Base-by-base conservation (phyloP, 2,888 invertebrate species). In the Marasmarcha lunaedactyla region DNA sequence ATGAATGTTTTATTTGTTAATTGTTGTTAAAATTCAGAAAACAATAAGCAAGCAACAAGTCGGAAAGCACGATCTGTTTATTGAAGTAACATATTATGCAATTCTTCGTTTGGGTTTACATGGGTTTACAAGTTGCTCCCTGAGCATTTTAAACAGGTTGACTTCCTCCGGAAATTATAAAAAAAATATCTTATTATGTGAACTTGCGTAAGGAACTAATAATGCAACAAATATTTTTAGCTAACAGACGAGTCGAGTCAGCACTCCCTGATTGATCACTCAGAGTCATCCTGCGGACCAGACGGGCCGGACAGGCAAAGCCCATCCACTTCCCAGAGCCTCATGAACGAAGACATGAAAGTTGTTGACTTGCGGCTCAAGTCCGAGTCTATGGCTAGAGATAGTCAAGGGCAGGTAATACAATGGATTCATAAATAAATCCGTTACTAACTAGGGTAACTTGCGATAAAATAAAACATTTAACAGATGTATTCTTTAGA, bases 361-460 rank as follows among this genome's bases (percentile, higher is more conserved):
- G 89, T 87, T n/a, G 89, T 90, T 42, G 90, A 90, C 70, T 79
- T 90, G 35, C 73, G 89, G 14, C 89, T 89, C 77, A 91, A 92
- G 57, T 83, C 88, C 34, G 86, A 88, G 60, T 71, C 77, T 42
- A 81, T 66, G 46, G 47, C 54, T 39, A 54, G 60, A 48, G 81
- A 61, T 54, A 49, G 55, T 1, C 55, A 60, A 42, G 50, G 55
- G 40, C 68, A 70, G 64, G 76, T 77, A 35, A 37, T 49, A 43
- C n/a, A n/a, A n/a, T 35, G 33, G 35, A 10, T 14, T n/a, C n/a
- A n/a, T n/a, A n/a, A n/a, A n/a, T n/a, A n/a, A n/a, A n/a, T n/a
- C n/a, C n/a, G n/a, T n/a, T n/a, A n/a, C n/a, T n/a, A n/a, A n/a
- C n/a, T n/a, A n/a, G n/a, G n/a, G n/a, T n/a, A n/a, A n/a, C n/a